Evolutionary conservation across 2,888 invertebrate genomes (phyloP), one percentile per base, ranked within the genome.

Genomic region (Dasysyrphus tricinctus): DNA sequence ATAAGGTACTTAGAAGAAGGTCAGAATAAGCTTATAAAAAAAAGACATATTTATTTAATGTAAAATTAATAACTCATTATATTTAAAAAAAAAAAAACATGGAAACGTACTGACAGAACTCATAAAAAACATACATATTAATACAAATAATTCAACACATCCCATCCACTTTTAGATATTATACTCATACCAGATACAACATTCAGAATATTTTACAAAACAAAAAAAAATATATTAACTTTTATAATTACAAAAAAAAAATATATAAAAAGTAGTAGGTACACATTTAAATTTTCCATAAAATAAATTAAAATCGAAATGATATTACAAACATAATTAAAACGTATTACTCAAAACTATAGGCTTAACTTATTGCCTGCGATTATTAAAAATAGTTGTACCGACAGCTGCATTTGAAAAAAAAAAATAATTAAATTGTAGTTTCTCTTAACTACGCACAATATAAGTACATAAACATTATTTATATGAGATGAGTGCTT

Each of bases 101-200:
- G 29, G 54, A 76, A 80, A 80, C 73, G 76, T 77, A 74, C 81
- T 74, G 77, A 86, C 81, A 61, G 19, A 61, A 75, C 56, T 76
- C 57, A 65, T 65, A 7, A 42, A n/a, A 32, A 73, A 72, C 63
- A 57, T 63, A 70, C 65, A 80, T 70, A 32, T 14, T 37, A 44
- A 49, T 12, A 61, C 56, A 80, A 61, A 65, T 65, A 57, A 61
- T 24, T 59, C 51, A 57, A 67, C 73, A 57, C 51, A 39, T 51
- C 67, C 67, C 67, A 69, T 69, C 75, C 65, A 75, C 29, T 42
- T 34, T 75, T 65, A 63, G 75, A 54, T 75, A 51, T 12, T 49
- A 56, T 44, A 78, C 34, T 37, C 34, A 32, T 56, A 59, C 44
- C 44, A 56, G 32, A 73, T 73, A 39, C 47, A 32, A 47, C 29